phyloP scores from a whole-genome alignment of 2,113 vertebrate genomes.

The Ploceus nigricollis region DNA sequence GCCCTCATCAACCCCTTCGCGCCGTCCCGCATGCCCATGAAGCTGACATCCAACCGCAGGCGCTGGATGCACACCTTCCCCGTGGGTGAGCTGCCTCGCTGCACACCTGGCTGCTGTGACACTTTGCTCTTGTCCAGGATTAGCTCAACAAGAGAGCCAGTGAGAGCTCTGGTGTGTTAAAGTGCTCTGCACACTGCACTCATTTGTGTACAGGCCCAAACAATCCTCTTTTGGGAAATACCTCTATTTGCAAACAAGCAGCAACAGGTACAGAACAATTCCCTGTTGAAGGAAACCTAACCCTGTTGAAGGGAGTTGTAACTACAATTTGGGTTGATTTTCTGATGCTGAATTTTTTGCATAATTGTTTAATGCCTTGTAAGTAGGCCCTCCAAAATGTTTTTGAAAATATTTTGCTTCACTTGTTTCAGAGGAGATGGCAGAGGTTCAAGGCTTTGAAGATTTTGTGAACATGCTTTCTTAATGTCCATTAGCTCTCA shows the following conservation, averaged over 20 bases:
- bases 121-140: neutral
- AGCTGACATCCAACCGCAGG: conserved; percentile 92
- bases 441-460: neutral
- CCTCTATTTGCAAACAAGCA: neutral
- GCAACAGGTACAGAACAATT: neutral
- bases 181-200: neutral
- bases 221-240: neutral
- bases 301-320: neutral
- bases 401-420: neutral
- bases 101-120: accelerated
- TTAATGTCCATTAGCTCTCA: neutral
- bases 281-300: neutral
- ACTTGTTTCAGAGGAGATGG: neutral
- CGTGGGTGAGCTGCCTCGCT: conserved; percentile 75
- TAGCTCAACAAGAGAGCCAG: accelerated
- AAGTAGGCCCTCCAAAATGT: neutral
- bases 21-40: conserved; percentile 97
- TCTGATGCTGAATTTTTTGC: neutral
- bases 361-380: neutral
- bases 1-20: conserved; percentile 97
- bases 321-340: neutral
- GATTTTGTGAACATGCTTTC: neutral
- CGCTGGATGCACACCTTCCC: conserved; percentile 99
- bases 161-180: neutral
- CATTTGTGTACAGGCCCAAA: neutral